Percentiles rank a stretch among this genome's conserved stretches.
phyloP scores from a whole-genome alignment of 2,113 vertebrate species.

The Dinomys branickii region DNA sequence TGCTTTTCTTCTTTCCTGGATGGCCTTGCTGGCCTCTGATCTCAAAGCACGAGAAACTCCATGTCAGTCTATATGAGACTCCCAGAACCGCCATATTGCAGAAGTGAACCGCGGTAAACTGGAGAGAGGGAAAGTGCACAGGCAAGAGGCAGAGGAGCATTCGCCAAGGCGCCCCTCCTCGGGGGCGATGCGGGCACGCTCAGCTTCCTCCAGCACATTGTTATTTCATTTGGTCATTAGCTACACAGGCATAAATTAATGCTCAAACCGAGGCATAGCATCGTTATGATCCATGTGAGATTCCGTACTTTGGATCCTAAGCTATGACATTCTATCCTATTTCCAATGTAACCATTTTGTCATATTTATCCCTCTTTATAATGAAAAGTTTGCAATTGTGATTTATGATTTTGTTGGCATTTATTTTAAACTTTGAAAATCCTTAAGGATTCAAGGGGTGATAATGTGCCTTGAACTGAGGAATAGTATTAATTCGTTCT shows the following conservation, averaged over 20 bases:
- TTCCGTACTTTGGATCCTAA: not conserved
- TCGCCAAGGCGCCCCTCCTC: not conserved
- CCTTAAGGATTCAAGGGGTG: not conserved
- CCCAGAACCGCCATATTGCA: not conserved
- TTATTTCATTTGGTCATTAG: not conserved
- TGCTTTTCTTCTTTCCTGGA: not conserved
- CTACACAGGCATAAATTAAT: not conserved
- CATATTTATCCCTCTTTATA: not conserved
- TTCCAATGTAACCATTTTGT: not conserved
- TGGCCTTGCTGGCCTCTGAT: not conserved
- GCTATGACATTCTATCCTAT: not conserved
- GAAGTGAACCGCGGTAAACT: not conserved
- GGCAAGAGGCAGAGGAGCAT: not conserved
- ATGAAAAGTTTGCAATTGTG: slow-evolving; percentile 13
- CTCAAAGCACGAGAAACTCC: not conserved
- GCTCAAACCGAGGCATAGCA: not conserved
- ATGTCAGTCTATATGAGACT: not conserved
- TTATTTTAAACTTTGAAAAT: slow-evolving; percentile 23
- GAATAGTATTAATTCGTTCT: not conserved
- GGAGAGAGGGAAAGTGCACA: not conserved
- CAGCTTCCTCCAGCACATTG: not conserved
- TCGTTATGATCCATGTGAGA: not conserved
- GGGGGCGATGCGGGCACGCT: not conserved
- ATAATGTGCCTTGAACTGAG: not conserved
- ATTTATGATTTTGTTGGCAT: not conserved